These are phyloP conservation scores for Drosophila murphyi DNA, from an alignment of 1,140 invertebrate genomes.

Conservation along the genomic window DNA sequence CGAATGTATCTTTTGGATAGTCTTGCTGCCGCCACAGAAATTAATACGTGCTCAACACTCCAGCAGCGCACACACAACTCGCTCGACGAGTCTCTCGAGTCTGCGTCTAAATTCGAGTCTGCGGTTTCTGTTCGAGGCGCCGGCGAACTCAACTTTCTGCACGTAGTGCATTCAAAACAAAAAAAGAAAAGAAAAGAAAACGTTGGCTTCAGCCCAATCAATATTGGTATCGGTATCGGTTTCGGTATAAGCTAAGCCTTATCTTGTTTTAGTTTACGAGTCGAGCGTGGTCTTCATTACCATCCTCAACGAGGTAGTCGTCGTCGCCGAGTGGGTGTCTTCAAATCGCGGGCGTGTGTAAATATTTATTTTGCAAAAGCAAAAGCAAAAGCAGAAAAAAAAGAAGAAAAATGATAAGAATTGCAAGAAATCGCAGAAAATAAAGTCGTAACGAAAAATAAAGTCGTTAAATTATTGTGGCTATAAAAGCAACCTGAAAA, in stretches of 20 bases:
- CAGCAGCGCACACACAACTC: slow-evolving; percentile 72
- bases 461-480: slow-evolving; percentile 64
- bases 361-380: slow-evolving; percentile 43
- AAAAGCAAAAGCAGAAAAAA: neutral
- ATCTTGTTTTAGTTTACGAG: slow-evolving; percentile 48
- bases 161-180: neutral
- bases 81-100: slow-evolving; percentile 40
- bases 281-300: slow-evolving; percentile 30
- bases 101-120: neutral
- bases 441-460: slow-evolving; percentile 27
- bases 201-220: slow-evolving; percentile 4
- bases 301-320: slow-evolving; percentile 19
- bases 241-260: slow-evolving; percentile 16
- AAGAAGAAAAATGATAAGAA: neutral
- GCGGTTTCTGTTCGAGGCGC: slow-evolving; percentile 28
- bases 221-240: slow-evolving; percentile 19
- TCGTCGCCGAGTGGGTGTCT: slow-evolving; percentile 38
- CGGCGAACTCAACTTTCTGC: slow-evolving; percentile 24
- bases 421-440: slow-evolving; percentile 3
- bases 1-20: slow-evolving; percentile 79
- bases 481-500: slow-evolving; percentile 38
- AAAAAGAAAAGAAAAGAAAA: neutral
- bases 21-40: slow-evolving; percentile 72
- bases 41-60: slow-evolving; percentile 80
- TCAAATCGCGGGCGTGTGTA: slow-evolving; percentile 58